phyloP scores from a whole-genome alignment of 2,797 vertebrate species.

The Limosa lapponica region DNA sequence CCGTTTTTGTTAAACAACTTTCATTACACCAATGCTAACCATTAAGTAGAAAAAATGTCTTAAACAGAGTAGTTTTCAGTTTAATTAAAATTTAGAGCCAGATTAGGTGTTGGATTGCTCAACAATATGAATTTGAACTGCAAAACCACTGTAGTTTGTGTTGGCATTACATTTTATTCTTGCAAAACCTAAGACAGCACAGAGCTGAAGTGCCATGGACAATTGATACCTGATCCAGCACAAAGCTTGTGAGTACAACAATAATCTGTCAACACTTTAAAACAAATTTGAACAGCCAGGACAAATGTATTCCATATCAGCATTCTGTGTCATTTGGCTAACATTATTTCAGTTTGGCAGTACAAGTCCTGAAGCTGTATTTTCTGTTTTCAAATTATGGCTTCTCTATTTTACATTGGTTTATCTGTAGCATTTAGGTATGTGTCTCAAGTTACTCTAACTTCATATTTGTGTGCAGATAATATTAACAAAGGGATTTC shows the following conservation, averaged over 20 bases:
- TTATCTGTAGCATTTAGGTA: not conserved
- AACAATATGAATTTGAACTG: not conserved
- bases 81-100: not conserved
- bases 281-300: not conserved
- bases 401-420: not conserved
- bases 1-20: not conserved
- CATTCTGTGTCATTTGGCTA: not conserved
- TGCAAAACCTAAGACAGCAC: not conserved
- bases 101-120: not conserved
- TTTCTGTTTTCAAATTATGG: not conserved
- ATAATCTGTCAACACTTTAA: not conserved
- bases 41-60: not conserved
- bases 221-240: not conserved
- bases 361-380: not conserved
- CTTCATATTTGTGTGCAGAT: not conserved
- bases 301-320: not conserved
- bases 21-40: not conserved
- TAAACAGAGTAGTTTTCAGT: not conserved
- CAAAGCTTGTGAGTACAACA: not conserved
- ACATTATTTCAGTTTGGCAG: not conserved
- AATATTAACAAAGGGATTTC: not conserved
- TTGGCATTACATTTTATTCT: not conserved
- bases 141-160: not conserved
- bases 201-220: not conserved
- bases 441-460: not conserved